Conservation (phyloP, 2,797 vertebrate species). For the Spea hammondii region DNA sequence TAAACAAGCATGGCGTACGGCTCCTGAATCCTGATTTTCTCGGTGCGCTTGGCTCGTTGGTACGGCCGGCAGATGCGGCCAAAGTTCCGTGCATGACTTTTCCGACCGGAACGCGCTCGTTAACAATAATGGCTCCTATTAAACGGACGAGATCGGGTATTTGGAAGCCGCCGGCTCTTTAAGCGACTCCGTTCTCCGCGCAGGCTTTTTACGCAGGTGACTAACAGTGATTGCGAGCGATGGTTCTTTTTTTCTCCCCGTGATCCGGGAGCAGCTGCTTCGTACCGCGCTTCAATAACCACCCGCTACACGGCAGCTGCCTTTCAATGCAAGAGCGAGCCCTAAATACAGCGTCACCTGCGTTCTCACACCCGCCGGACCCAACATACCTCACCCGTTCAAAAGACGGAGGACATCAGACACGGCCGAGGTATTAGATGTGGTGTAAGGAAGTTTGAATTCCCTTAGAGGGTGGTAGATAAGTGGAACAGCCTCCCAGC, state of each 20-base stretch:
- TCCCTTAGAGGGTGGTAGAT: background rate
- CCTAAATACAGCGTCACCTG: constrained; percentile 33
- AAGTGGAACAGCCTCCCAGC: background rate
- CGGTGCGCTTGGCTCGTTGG: too few species aligned
- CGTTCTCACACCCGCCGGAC: background rate
- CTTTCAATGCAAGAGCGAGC: constrained; percentile 26
- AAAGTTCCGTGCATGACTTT: too few species aligned
- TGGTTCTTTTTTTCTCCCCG: constrained; percentile 5
- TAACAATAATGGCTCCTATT: too few species aligned
- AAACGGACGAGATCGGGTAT: background rate
- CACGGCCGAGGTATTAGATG: background rate
- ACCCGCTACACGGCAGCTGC: constrained; percentile 28
- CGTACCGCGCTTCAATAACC: constrained; percentile 20
- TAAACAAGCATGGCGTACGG: too few species aligned
- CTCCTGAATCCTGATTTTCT: too few species aligned
- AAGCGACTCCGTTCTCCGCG: too few species aligned
- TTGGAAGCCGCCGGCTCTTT: background rate
- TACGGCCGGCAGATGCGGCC: too few species aligned
- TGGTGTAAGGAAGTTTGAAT: background rate
- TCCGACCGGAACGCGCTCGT: too few species aligned
- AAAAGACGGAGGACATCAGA: background rate
- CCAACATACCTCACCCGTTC: background rate
- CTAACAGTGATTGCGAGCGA: constrained; percentile 3
- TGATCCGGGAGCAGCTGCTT: constrained; percentile 23
- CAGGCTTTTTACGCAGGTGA: background rate